Conservation (phyloP, 1,140 invertebrate species). For the Eufriesea mexicana region DNA sequence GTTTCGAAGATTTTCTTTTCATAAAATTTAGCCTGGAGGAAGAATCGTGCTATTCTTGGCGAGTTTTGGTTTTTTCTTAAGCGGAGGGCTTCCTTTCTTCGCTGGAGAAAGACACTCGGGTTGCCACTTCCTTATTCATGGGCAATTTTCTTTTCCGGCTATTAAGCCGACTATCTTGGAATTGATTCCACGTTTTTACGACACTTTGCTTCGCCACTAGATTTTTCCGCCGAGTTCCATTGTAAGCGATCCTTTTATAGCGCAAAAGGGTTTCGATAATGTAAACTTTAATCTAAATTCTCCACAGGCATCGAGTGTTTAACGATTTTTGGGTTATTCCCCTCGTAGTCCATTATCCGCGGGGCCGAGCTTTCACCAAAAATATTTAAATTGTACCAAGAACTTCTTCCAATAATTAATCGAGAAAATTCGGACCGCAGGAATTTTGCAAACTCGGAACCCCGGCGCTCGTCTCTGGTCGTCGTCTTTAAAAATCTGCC, state of each 20-base stretch:
- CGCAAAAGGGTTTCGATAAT: neutral
- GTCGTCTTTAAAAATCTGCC: neutral
- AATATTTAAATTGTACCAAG: too few relatives aligned
- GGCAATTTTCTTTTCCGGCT: conserved; percentile 13
- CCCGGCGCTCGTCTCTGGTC: too few relatives aligned
- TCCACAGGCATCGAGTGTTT: neutral
- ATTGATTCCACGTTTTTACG: neutral
- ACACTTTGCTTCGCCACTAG: neutral
- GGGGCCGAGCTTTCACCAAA: too few relatives aligned
- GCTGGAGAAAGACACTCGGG: neutral
- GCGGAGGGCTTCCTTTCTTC: neutral
- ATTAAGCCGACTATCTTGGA: conserved; percentile 26
- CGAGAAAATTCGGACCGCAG: too few relatives aligned
- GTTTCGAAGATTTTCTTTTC: neutral
- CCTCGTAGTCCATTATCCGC: too few relatives aligned
- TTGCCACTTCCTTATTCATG: conserved; percentile 15
- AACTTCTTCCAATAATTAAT: too few relatives aligned
- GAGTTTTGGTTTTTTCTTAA: neutral
- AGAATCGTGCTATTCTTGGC: too few relatives aligned
- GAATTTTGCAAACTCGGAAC: too few relatives aligned
- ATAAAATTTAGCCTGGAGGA: neutral
- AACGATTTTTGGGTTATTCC: too few relatives aligned
- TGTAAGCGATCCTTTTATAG: neutral
- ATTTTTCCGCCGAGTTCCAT: neutral
- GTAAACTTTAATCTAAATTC: neutral